A percentile compares a stretch with the other conserved stretches of the same genome.
Evolutionary conservation across 2,113 vertebrate species (phyloP).

Genomic region (Etia nguti): DNA sequence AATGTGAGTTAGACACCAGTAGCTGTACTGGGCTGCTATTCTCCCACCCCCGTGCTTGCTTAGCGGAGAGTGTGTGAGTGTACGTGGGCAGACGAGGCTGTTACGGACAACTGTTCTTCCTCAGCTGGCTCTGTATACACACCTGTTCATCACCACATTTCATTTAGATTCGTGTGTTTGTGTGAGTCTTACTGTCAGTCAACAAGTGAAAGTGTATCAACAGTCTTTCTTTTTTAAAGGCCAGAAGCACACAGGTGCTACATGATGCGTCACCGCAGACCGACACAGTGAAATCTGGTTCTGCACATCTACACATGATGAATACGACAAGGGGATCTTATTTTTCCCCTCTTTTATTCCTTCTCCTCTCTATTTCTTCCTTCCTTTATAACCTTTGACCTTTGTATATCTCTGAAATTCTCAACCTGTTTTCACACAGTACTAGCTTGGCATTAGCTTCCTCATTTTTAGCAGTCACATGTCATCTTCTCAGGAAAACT

Average conservation of each 20-base stretch:
- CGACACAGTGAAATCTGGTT: neutral
- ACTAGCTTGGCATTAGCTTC: neutral
- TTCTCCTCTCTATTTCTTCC: neutral
- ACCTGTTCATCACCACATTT: slow-evolving; percentile 4
- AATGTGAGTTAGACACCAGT: neutral
- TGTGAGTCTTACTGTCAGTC: neutral
- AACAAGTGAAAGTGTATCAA: neutral
- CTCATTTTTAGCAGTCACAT: neutral
- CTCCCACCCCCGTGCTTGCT: neutral
- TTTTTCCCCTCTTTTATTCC: neutral
- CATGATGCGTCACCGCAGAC: neutral
- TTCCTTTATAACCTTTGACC: neutral
- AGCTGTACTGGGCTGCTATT: neutral
- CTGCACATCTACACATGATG: neutral
- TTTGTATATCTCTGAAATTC: neutral
- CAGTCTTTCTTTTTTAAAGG: neutral
- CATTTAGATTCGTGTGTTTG: neutral
- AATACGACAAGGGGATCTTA: neutral
- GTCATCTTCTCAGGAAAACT: neutral
- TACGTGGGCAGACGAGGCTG: neutral
- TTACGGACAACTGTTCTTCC: slow-evolving; percentile 4
- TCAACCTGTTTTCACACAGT: neutral
- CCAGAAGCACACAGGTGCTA: neutral
- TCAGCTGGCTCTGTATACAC: neutral
- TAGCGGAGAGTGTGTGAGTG: neutral